phyloP scores from a whole-genome alignment of 2,888 invertebrate genomes.

The Pterostichus madidus region DNA sequence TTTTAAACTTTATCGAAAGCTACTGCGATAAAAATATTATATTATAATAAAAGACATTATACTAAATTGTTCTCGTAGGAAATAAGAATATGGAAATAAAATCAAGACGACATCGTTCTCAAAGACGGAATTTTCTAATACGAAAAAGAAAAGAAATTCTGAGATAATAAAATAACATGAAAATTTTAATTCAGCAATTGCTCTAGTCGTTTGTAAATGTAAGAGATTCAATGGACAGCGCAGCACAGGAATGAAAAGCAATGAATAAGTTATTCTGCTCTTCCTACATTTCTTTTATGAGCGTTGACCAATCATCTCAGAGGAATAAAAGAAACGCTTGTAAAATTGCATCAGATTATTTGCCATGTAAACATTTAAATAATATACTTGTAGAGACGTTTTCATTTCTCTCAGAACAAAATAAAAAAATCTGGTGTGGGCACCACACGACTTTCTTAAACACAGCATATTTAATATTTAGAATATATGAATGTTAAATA shows the following conservation, averaged over 20 bases:
- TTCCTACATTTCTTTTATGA: not conserved
- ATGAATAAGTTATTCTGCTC: slow-evolving; percentile 8
- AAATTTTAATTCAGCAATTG: not conserved
- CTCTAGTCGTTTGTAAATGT: slow-evolving; percentile 10
- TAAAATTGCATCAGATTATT: not conserved
- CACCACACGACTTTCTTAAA: no score
- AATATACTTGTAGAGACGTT: not conserved
- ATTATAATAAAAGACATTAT: no score
- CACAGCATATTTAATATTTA: no score
- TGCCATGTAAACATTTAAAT: not conserved
- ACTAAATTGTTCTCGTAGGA: no score
- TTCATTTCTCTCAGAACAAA: no score
- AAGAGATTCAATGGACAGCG: slow-evolving; percentile 4
- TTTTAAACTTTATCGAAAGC: no score
- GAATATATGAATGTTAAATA: no score
- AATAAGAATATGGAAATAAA: not conserved
- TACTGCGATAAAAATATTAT: no score
- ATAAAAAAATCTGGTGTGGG: no score
- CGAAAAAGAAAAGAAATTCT: not conserved
- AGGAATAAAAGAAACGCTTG: not conserved
- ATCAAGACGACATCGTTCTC: not conserved
- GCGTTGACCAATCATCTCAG: slow-evolving; percentile 3
- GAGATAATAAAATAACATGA: slow-evolving; percentile 2
- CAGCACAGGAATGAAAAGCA: not conserved
- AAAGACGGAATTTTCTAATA: not conserved